These are phyloP conservation scores for Limenitis arthemis DNA, from an alignment of 2,888 invertebrate species.

Conservation along the genomic window DNA sequence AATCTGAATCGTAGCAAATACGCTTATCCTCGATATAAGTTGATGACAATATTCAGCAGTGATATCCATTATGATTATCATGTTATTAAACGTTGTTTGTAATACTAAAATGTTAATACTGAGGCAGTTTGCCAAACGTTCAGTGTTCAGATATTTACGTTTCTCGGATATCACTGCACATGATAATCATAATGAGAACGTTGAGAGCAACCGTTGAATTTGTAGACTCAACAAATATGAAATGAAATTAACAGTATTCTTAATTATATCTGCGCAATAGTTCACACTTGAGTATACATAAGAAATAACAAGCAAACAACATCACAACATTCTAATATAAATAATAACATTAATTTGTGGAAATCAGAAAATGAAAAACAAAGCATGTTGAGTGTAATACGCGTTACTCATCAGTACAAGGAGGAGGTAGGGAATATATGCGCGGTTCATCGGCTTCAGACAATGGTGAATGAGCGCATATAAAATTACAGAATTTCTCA, in stretches of 20 bases:
- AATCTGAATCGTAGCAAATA: no score
- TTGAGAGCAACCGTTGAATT: background rate
- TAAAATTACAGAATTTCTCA: background rate
- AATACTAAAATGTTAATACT: background rate
- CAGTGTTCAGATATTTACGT: background rate
- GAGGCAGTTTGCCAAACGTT: slow-evolving; percentile 1
- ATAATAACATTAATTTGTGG: background rate
- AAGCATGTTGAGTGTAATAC: background rate
- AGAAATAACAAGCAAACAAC: no score
- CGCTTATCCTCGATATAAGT: no score
- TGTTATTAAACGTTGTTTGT: slow-evolving; percentile 1
- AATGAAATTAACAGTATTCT: background rate
- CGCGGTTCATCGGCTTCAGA: slow-evolving; percentile 37
- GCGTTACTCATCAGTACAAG: slow-evolving; percentile 28
- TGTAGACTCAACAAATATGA: background rate
- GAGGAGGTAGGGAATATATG: slow-evolving; percentile 19
- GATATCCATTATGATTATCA: no score
- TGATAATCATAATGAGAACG: background rate
- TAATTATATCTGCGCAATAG: no score
- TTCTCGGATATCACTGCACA: no score
- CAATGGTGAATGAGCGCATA: slow-evolving; percentile 28
- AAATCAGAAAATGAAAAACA: background rate
- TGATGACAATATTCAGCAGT: no score
- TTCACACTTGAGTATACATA: no score
- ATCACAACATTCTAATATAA: no score